Conservation (phyloP, 2,113 vertebrate species). For the Orthonyx spaldingii region DNA sequence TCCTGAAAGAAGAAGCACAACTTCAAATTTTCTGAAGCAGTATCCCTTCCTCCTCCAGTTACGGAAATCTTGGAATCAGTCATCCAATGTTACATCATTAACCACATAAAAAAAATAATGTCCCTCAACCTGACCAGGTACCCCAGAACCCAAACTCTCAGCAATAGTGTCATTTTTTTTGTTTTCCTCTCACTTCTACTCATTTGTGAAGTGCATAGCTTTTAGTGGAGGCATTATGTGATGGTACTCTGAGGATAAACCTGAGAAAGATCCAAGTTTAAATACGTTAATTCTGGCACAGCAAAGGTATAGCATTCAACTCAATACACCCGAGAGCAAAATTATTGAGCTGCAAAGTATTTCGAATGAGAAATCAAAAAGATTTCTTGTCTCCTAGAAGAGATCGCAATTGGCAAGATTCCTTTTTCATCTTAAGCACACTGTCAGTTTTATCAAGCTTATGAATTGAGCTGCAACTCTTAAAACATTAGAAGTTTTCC, state of each 20-base stretch:
- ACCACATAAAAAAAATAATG: neutral
- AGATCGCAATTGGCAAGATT: neutral
- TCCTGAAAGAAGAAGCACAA: neutral
- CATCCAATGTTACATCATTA: neutral
- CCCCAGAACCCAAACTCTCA: neutral
- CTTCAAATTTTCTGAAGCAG: neutral
- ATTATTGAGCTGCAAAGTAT: neutral
- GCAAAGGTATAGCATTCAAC: neutral
- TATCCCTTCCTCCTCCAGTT: too few species aligned
- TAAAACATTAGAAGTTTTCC: neutral
- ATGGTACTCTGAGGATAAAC: neutral
- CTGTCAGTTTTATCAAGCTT: conserved; percentile 24
- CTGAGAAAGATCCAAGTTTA: neutral
- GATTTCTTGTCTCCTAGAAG: neutral
- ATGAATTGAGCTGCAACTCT: neutral
- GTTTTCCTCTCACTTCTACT: neutral
- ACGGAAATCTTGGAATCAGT: neutral
- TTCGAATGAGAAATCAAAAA: conserved; percentile 34
- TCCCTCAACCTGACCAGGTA: neutral
- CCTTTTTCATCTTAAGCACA: neutral
- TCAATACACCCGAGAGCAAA: neutral
- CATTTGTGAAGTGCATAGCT: neutral
- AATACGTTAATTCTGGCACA: neutral
- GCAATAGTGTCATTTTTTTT: neutral
- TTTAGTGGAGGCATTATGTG: neutral